These are phyloP conservation scores for Cuculus canorus DNA, from an alignment of 2,797 vertebrate genomes.

Conservation along the genomic window DNA sequence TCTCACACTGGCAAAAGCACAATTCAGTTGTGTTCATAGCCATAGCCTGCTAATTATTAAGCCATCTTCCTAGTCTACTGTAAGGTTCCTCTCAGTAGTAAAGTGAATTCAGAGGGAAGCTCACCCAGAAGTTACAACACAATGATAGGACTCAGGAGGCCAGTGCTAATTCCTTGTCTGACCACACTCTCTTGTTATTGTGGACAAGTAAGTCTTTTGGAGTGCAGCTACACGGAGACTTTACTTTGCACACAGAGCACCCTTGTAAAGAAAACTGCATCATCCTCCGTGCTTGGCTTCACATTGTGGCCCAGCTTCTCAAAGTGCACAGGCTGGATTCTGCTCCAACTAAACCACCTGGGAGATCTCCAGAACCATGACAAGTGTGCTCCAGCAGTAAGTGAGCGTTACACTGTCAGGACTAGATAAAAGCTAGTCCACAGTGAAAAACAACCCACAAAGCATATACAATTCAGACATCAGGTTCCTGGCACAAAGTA, in stretches of 20 bases:
- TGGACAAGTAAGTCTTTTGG: neutral
- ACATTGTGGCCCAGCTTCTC: fast-evolving
- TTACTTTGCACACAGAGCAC: fast-evolving
- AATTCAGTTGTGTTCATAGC: neutral
- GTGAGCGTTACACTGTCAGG: neutral
- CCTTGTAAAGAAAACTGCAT: neutral
- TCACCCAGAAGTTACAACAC: neutral
- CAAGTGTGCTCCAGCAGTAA: neutral
- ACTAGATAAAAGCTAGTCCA: neutral
- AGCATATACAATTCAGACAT: neutral
- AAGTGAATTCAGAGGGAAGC: neutral
- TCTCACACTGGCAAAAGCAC: neutral
- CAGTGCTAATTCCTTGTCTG: fast-evolving
- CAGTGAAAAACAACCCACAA: neutral
- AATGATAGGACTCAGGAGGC: neutral
- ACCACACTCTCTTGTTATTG: neutral
- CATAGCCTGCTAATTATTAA: neutral
- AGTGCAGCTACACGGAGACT: neutral
- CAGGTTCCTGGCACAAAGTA: neutral
- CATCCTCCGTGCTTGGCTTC: neutral
- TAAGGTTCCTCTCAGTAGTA: neutral
- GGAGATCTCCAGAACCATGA: neutral
- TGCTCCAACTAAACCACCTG: neutral
- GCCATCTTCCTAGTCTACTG: neutral
- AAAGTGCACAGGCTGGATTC: neutral